These are phyloP conservation scores for Platycercus adscitus DNA, from an alignment of 2,113 vertebrate species.

Conservation along the genomic window DNA sequence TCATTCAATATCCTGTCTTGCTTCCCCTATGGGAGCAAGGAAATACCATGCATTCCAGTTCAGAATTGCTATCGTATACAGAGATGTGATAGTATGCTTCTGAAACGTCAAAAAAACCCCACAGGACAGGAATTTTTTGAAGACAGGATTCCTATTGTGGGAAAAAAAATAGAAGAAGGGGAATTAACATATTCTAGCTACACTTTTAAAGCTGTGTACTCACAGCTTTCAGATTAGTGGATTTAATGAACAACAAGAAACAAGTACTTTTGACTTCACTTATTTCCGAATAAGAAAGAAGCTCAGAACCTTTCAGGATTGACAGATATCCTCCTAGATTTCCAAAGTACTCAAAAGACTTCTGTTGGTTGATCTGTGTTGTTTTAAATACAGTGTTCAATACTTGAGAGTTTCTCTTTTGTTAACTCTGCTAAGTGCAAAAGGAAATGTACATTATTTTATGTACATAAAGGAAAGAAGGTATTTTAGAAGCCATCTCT, in stretches of 20 bases:
- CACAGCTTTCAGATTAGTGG: background rate
- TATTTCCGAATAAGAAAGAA: background rate
- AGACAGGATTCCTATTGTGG: background rate
- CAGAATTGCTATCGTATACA: background rate
- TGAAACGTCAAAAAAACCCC: background rate
- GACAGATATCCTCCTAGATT: background rate
- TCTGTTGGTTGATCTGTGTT: background rate
- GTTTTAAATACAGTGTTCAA: background rate
- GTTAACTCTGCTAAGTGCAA: background rate
- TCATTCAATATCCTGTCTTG: slow-evolving; percentile 8
- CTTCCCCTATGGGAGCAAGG: background rate
- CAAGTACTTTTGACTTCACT: background rate
- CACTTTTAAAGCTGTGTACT: background rate
- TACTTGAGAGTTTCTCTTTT: background rate
- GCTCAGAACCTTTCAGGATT: background rate
- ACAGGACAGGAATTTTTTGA: background rate
- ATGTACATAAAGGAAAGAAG: background rate
- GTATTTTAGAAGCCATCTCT: background rate
- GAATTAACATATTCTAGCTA: background rate
- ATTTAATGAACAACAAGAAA: background rate
- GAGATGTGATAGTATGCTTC: background rate
- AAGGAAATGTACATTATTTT: background rate
- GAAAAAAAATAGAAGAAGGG: background rate
- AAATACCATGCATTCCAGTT: slow-evolving; percentile 60
- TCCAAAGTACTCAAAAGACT: background rate